Conservation (phyloP, 2,113 vertebrate species). For the Indri indri region DNA sequence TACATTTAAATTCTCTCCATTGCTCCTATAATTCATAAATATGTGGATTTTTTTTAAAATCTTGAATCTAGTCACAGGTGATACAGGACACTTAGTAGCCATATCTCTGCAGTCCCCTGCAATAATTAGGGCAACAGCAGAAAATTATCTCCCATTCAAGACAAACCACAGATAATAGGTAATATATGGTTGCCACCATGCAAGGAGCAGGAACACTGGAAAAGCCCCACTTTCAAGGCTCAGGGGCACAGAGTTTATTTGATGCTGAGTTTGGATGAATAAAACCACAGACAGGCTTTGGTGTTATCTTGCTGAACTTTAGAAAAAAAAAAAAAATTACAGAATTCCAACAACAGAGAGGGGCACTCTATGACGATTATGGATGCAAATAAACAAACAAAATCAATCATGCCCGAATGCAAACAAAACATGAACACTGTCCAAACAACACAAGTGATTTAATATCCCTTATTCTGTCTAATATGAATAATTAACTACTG, state of each 20-base stretch:
- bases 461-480: not conserved
- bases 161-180: not conserved
- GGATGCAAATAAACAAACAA: too few species aligned
- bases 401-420: not conserved
- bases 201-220: not conserved
- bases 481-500: not conserved
- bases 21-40: not conserved
- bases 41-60: not conserved
- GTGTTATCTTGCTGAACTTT: not conserved
- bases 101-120: not conserved
- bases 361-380: not conserved
- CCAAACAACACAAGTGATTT: not conserved
- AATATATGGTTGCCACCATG: not conserved
- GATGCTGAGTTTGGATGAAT: not conserved
- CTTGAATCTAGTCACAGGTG: too few species aligned
- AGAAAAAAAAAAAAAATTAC: not conserved
- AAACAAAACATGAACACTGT: not conserved
- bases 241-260: not conserved
- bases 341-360: not conserved
- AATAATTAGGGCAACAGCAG: not conserved
- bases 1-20: accelerated
- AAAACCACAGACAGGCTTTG: not conserved
- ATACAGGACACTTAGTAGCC: not conserved
- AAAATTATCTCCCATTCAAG: not conserved
- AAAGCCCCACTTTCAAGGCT: not conserved